Evolutionary conservation across 2,113 vertebrate genomes (phyloP).

Genomic region (Oxyruncus cristatus): DNA sequence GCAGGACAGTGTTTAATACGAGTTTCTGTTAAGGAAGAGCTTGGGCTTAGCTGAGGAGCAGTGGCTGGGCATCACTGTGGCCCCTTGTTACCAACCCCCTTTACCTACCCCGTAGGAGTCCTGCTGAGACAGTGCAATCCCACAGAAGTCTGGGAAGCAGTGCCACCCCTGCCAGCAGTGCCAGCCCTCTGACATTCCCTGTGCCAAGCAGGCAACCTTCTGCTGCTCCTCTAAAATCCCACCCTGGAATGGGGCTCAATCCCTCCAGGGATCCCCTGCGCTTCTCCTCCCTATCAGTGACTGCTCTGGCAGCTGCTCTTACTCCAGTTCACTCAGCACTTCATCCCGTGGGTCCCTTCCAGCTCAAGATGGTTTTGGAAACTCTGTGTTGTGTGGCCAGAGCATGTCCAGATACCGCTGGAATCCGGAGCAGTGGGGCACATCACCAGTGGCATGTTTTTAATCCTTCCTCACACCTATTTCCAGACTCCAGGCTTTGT

Average conservation of each 20-base stretch:
- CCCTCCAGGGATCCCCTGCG: not conserved
- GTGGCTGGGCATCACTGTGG: not conserved
- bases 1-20: not conserved
- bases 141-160: not conserved
- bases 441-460: not conserved
- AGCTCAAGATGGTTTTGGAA: not conserved
- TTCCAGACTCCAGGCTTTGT: not conserved
- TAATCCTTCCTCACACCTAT: not conserved
- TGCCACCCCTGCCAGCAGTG: not conserved
- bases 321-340: not conserved
- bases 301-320: not conserved
- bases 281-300: not conserved
- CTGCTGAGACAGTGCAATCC: conserved; percentile 24
- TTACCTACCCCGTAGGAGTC: conserved; percentile 15
- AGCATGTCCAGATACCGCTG: not conserved
- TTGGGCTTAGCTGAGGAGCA: not conserved
- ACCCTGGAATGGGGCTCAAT: not conserved
- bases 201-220: conserved; percentile 2
- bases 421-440: not conserved
- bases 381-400: not conserved
- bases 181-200: not conserved
- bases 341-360: not conserved
- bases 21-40: not conserved
- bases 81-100: conserved; percentile 3
- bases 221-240: not conserved